A percentile compares a stretch with the other conserved stretches of the same genome.
phyloP scores from a whole-genome alignment of 2,797 vertebrate species.

The Neoniphon sammara region DNA sequence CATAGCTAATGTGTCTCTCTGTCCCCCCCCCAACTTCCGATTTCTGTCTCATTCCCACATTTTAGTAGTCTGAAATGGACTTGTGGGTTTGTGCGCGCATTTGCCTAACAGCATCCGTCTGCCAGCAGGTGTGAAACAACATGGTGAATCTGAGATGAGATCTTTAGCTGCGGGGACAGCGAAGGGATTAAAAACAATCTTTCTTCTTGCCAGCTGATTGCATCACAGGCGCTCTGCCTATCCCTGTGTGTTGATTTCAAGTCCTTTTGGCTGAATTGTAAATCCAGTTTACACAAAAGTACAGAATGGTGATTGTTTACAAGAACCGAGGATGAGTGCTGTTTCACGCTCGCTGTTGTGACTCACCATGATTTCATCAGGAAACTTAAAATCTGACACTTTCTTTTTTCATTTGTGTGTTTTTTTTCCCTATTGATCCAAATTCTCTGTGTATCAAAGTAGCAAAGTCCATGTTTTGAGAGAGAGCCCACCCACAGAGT shows the following conservation, averaged over 20 bases:
- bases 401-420: constrained; percentile 6
- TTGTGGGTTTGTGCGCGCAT: constrained; percentile 18
- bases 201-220: constrained; percentile 56
- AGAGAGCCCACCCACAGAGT: constrained; percentile 16
- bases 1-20: background rate
- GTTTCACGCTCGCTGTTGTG: constrained; percentile 12
- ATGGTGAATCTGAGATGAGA: constrained; percentile 23
- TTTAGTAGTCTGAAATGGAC: background rate
- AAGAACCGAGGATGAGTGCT: background rate
- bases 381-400: background rate
- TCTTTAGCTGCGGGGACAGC: constrained; percentile 21
- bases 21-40: background rate
- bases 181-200: constrained; percentile 25
- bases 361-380: constrained; percentile 24
- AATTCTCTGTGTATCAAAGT: constrained; percentile 7
- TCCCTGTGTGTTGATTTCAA: constrained; percentile 26
- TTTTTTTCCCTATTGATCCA: background rate
- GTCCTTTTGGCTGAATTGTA: constrained; percentile 11
- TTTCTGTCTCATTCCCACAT: constrained; percentile 4
- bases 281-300: constrained; percentile 8
- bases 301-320: background rate
- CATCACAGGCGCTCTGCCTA: constrained; percentile 49
- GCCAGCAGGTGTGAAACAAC: constrained; percentile 24
- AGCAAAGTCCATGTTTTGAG: constrained; percentile 17
- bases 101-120: constrained; percentile 22